Base-by-base conservation (phyloP, 1,140 invertebrate genomes). In the Heliothis subflexa region DNA sequence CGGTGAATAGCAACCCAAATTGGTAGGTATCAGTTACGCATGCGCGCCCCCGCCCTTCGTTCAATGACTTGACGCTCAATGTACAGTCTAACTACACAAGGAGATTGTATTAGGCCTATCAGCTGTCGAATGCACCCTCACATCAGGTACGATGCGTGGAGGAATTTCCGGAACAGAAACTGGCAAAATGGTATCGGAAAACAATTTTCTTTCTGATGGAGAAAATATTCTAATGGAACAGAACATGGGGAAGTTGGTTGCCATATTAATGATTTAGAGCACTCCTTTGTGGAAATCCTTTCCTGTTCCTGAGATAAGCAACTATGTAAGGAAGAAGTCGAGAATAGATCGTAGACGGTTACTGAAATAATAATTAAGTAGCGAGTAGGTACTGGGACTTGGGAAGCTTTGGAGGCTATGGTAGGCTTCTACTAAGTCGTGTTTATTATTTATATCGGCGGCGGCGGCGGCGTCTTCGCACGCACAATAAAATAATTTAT, bases 41-140 rank as follows among this genome's bases (percentile, higher is more conserved):
- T 88, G 91, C 91, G 90, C 81, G 84, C 83, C 85, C 83, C 89
- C 89, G 85, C 89, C 90, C 89, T 80, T 76, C 89, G 91, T 86
- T 92, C 91, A 92, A 92, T 92, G 89, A 88, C 85, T 88, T 85
- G 49, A 70, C 78, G 70, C 68, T 74, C 73, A 77, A 61, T 70
- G 45, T 71, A 47, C 13, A 62, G 57, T 75, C 73, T 64, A 75
- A 49, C 59, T 40, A 74, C 52, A 76, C 59, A 76, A 76, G 3
- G 21, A 66, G 61, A 45, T 66, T 76, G 45, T 76, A 76, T 66
- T 76, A 76, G 61, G 73, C 59, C 61, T 76, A 76, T 76, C 74
- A 76, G 74, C 74, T 66, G 61, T 76, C 73, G 59, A 59, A 64
- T 66, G 73, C 72, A 66, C 28, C 73, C 59, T 64, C 18, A 61